Base-by-base conservation (phyloP, 2,888 invertebrate species). In the Fissipunctia ypsillon region DNA sequence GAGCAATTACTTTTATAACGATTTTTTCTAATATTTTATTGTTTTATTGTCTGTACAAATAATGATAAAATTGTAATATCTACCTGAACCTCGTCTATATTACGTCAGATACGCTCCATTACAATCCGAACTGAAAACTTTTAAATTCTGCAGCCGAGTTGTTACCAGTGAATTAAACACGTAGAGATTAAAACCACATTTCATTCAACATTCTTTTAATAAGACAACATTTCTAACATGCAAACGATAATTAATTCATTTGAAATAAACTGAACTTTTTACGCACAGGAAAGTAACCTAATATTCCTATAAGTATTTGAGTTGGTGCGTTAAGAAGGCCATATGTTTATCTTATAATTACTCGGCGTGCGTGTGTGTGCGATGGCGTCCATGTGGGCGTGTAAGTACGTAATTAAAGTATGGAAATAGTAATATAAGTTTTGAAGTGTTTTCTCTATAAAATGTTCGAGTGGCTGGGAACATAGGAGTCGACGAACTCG, bases 361-460 rank as follows among this genome's bases (percentile, higher is more conserved):
- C 90, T 88, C 78, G 65, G 77, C 80, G 82, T 87, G 80, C 88
- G 90, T 89, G 91, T 90, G 90, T 86, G 87, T 87, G 84, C 73
- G 81, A 76, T 78, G 78, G 79, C 85, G 81, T 89, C 72, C 86
- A 90, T 94, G 94, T 93, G 93, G 92, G 94, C 92, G 93, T 91
- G 85, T 91, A 90, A 92, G 94, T 93, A 90, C 91, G 88, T 88
- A 95, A 95, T 95, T 95, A 95, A 95, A 95, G 94, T 94, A 95
- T 95, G 94, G 95, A 95, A 95, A 95, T 95, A 96, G 96, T 95
- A 94, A 95, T 95, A 95, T 96, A 91, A 93, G 91, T 95, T 95
- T 96, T 95, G 94, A 95, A 96, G 96, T 96, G 95, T 95, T 95
- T 96, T 96, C 94, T 91, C 95, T 94, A 96, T 96, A 95, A 96